Evolutionary conservation across 2,113 vertebrate species (phyloP).

Genomic region (Calonectris borealis): DNA sequence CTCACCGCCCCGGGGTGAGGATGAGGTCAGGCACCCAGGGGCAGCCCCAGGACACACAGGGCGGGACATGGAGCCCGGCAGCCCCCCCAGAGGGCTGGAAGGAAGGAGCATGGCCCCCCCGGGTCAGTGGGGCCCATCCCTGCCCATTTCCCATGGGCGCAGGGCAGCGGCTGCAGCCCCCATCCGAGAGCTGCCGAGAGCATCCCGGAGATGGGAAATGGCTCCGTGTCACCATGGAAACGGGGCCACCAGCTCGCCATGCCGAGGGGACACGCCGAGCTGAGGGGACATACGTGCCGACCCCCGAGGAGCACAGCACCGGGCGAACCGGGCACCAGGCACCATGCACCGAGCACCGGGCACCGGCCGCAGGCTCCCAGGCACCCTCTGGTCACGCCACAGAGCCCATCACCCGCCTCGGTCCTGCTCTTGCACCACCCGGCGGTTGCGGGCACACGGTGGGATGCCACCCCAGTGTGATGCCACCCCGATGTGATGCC

Average conservation of each 20-base stretch:
- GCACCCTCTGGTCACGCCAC: background rate
- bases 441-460: rapidly evolving
- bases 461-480: rapidly evolving
- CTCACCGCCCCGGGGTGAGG: background rate
- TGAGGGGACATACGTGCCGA: background rate
- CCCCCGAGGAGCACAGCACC: background rate
- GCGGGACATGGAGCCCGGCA: rapidly evolving
- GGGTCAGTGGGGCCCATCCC: rapidly evolving
- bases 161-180: background rate
- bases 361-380: rapidly evolving
- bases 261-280: background rate
- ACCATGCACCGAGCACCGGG: rapidly evolving
- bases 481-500: rapidly evolving
- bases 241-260: constrained; percentile 19
- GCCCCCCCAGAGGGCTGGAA: background rate
- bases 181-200: background rate
- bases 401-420: background rate
- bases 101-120: rapidly evolving
- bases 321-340: rapidly evolving
- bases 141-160: background rate
- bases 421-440: background rate
- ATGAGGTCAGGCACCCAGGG: rapidly evolving
- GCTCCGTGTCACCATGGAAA: constrained; percentile 59
- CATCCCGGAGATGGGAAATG: constrained; percentile 43
- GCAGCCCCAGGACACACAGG: background rate